These are phyloP conservation scores for Sinosuthora webbiana DNA, from an alignment of 2,113 vertebrate genomes.

Conservation along the genomic window DNA sequence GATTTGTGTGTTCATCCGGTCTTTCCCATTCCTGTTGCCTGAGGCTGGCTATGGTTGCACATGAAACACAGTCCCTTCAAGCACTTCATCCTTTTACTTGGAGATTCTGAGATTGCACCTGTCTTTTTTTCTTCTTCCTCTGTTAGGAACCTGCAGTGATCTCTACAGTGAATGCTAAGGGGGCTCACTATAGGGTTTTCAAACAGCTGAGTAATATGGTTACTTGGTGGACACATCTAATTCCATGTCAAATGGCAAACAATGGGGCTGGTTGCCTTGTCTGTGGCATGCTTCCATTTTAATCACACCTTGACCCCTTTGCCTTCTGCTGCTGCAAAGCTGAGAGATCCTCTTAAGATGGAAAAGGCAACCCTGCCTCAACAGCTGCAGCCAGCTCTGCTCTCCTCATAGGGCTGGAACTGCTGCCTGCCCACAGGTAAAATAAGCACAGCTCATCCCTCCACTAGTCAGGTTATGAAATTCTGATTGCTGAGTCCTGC, in stretches of 20 bases:
- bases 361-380: neutral
- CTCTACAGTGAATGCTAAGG: neutral
- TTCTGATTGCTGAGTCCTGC: neutral
- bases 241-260: neutral
- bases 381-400: neutral
- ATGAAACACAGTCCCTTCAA: neutral
- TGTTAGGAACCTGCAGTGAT: neutral
- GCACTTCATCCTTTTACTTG: neutral
- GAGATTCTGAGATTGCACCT: neutral
- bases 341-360: neutral
- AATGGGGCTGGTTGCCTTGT: neutral
- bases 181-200: neutral
- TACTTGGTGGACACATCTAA: neutral
- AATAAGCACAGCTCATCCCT: neutral
- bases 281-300: neutral
- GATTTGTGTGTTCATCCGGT: neutral
- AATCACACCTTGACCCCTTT: neutral
- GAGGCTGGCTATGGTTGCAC: neutral
- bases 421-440: neutral
- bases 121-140: neutral
- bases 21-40: neutral
- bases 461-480: neutral
- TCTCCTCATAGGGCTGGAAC: neutral
- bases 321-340: neutral
- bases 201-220: neutral